Percentiles rank a stretch among this genome's conserved stretches.
Conservation (phyloP, 2,113 vertebrate species). For the Actinemys pallida region DNA sequence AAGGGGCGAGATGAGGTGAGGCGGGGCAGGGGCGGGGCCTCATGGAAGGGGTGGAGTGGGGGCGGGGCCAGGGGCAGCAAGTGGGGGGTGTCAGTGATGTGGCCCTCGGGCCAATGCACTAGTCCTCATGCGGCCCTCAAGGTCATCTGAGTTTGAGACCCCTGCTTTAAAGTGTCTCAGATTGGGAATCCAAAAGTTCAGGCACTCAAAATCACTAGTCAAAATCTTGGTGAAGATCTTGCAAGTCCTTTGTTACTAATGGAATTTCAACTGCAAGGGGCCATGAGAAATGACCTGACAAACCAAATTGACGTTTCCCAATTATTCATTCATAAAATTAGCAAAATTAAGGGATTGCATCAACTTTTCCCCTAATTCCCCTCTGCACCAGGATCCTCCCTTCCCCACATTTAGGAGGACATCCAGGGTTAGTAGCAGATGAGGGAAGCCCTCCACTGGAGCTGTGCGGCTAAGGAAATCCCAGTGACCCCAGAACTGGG, state of each 20-base stretch:
- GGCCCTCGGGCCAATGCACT: too few species aligned
- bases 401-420: not conserved
- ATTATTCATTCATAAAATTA: not conserved
- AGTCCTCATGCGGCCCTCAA: too few species aligned
- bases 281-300: not conserved
- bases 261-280: rapidly evolving
- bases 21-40: too few species aligned
- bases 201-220: not conserved
- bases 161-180: not conserved
- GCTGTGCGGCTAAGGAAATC: not conserved
- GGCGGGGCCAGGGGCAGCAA: too few species aligned
- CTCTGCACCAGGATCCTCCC: not conserved
- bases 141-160: too few species aligned
- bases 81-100: too few species aligned
- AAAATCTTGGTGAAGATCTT: not conserved
- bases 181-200: not conserved
- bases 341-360: not conserved
- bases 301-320: not conserved
- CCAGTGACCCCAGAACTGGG: not conserved
- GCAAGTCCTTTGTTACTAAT: not conserved
- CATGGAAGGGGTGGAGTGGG: too few species aligned
- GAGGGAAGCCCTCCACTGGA: not conserved
- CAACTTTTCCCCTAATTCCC: not conserved
- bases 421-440: not conserved
- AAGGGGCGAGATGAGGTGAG: too few species aligned